Base-by-base conservation (phyloP, 2,888 invertebrate species). In the Busseola fusca region DNA sequence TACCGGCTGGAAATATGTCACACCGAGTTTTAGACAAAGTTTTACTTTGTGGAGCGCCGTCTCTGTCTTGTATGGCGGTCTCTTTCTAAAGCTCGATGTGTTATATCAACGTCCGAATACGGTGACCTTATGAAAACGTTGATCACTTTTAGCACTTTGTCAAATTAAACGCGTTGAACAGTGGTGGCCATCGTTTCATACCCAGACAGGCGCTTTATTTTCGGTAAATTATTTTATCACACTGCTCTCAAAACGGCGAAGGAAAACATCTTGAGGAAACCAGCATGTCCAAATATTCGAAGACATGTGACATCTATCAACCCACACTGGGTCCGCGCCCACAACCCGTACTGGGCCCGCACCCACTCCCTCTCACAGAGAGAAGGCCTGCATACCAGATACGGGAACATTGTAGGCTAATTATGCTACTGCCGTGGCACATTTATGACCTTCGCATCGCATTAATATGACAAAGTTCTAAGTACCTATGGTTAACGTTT, bases 71-170 rank as follows among this genome's bases (percentile, higher is more conserved):
- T 14, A 14, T 2, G 16, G 40, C 18, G 4, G 14, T 42, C 42
- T 66, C n/a, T 67, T 27, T 68, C 27, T 59, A 30, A 77, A 45
- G 14, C 77, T 69, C 5, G 37, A 59, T 59, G 48, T 14, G 50
- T 37, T 14, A 18, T 59, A 14, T 40, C 27, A 48, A 64, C 3
- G 12, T 3, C 54, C 21, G 27, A n/a, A 16, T 18, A 68, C 27
- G 68, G n/a, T 1, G 16, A 4, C n/a, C 16, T 27, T 50, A 27
- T 37, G 69, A 69, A 69, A 69, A 52, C 27, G 6, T 69, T 37
- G 5, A 52, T 52, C n/a, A 67, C 2, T 50, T 50, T 69, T 69
- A n/a, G 69, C 4, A 68, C 27, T 40, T 50, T 68, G 30, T 68
- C 40, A 68, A n/a, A 68, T 52, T 69, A 65, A 45, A 45, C 34